Conservation (phyloP, 2,113 vertebrate genomes). For the Daphoenositta chrysoptera region DNA sequence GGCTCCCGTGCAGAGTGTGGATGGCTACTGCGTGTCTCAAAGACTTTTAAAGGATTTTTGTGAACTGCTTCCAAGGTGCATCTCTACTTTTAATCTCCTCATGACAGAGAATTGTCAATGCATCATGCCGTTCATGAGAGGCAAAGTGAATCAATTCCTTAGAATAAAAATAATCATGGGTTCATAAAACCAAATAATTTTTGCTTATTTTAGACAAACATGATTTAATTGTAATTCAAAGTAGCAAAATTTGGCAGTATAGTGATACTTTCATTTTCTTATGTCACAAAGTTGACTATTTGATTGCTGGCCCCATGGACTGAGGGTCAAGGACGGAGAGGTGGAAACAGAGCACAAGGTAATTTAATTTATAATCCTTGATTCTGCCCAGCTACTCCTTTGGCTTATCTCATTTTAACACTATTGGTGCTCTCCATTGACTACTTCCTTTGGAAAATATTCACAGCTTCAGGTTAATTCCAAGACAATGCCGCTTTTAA, state of each 20-base stretch:
- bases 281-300: background rate
- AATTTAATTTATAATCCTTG: background rate
- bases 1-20: conserved; percentile 26
- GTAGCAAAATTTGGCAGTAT: background rate
- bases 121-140: background rate
- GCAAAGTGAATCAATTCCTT: background rate
- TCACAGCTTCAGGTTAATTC: background rate
- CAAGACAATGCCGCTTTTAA: background rate
- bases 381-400: background rate
- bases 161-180: background rate
- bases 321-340: background rate
- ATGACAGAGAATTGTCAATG: background rate
- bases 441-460: background rate
- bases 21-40: conserved; percentile 31
- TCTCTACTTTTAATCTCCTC: conserved; percentile 16
- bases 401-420: background rate
- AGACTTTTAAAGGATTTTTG: conserved; percentile 62
- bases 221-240: background rate
- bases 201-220: background rate
- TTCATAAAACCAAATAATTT: background rate
- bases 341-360: background rate
- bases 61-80: background rate
- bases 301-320: background rate
- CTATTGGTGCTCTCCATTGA: background rate
- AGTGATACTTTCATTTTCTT: background rate